Base-by-base conservation (phyloP, 2,113 vertebrate species). In the Calonectris borealis region DNA sequence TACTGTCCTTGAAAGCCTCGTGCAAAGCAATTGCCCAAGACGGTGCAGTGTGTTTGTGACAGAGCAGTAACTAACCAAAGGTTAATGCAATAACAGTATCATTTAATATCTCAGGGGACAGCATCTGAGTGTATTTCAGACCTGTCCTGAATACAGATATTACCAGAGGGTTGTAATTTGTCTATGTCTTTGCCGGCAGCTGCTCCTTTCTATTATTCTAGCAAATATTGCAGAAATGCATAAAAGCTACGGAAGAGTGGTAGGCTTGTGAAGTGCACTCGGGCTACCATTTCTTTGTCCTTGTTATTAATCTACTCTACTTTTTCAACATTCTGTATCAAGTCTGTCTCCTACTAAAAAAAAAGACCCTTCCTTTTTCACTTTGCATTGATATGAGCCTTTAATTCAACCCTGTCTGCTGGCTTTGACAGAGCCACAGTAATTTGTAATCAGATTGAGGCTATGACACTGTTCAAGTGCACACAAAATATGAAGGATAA, bases 161-260 rank as follows among this genome's bases (percentile, higher is more conserved):
- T 87, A 66, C 70, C 84, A 64, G 32, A 18, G 78, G 42, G 17
- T 8, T 83, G n/a, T 36, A 80, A 94, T 93, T 85, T 85, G 46
- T 91, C 81, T 65, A 8, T 58, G 89, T 71, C 65, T 95, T 84
- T 89, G 60, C 75, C 90, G 51, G 88, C 55, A 94, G 81, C 81
- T 79, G 65, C 77, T 94, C 61, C 57, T 94, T 83, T 82, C 88
- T 92, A 54, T 95, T 96, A 72, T 75, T 76, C 86, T 57, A 83
- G 52, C 31, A 94, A 88, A 76, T 64, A 95, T 12, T 81, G 73
- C 27, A 89, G 73, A 94, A 93, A 85, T 70, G 46, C 64, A 91
- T 68, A 83, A 91, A 94, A 94, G 61, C 57, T 68, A 48, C 0
- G 0, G 54, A 85, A 77, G 58, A 58, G 19, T 32, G 16, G 61